phyloP scores from a whole-genome alignment of 2,888 invertebrate species.

The Acrobasis repandana region DNA sequence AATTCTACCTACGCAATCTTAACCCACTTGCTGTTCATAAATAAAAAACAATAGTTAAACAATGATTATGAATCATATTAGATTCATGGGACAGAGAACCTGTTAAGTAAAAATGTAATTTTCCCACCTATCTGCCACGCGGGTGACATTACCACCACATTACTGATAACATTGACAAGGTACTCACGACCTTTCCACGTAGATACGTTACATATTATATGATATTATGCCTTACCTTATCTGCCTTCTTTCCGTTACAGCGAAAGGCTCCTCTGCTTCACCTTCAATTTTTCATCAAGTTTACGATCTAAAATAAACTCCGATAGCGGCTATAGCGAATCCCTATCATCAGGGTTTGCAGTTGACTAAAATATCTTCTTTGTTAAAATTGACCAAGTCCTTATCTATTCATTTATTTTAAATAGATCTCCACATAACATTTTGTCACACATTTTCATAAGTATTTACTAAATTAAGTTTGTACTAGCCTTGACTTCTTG shows the following conservation, averaged over 20 bases:
- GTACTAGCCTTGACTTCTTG: background rate
- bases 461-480: background rate
- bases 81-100: too few relatives aligned
- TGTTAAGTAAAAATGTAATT: conserved; percentile 8
- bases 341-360: background rate
- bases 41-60: too few relatives aligned
- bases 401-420: too few relatives aligned
- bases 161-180: conserved; percentile 20
- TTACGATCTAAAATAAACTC: background rate
- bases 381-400: background rate
- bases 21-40: too few relatives aligned
- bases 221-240: background rate
- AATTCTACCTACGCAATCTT: too few relatives aligned
- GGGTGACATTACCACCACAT: conserved; percentile 1
- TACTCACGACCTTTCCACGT: background rate
- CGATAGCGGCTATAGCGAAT: background rate
- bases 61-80: too few relatives aligned
- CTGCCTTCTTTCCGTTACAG: background rate
- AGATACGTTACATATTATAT: background rate
- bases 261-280: background rate
- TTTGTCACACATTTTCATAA: background rate
- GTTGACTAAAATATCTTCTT: background rate
- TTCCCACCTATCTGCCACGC: background rate
- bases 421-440: background rate
- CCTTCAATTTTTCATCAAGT: background rate